Conservation (phyloP, 2,113 vertebrate genomes). For the Petroica traversi region DNA sequence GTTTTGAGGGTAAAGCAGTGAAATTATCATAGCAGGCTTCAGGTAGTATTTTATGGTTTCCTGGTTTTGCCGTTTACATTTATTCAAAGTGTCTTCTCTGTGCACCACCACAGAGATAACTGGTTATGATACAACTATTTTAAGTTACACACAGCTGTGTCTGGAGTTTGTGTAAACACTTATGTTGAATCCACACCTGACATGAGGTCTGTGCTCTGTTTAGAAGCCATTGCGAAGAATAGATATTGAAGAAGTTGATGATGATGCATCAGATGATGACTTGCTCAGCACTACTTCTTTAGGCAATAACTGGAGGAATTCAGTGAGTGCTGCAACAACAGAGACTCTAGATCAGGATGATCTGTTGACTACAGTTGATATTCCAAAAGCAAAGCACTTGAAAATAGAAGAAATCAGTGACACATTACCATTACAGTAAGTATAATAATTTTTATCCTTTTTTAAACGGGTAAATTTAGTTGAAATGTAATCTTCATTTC, state of each 20-base stretch:
- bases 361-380: conserved; percentile 35
- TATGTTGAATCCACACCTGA: neutral
- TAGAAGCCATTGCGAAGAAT: conserved; percentile 89
- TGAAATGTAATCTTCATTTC: neutral
- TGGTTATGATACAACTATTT: neutral
- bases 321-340: neutral
- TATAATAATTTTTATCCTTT: conserved; percentile 16
- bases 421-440: conserved; percentile 48
- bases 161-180: neutral
- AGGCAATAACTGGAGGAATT: neutral
- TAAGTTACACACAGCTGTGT: neutral
- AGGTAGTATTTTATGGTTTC: neutral
- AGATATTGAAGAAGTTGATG: conserved; percentile 86
- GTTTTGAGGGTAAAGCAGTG: neutral
- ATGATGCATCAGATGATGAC: conserved; percentile 46
- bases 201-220: neutral
- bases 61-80: neutral
- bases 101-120: neutral
- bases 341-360: conserved; percentile 44
- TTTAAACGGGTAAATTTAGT: neutral
- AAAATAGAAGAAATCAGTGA: conserved; percentile 87
- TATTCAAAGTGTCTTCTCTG: neutral
- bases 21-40: neutral
- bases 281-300: neutral
- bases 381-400: conserved; percentile 86